Evolutionary conservation across 2,113 vertebrate species (phyloP).

Genomic region (Numenius arquata): DNA sequence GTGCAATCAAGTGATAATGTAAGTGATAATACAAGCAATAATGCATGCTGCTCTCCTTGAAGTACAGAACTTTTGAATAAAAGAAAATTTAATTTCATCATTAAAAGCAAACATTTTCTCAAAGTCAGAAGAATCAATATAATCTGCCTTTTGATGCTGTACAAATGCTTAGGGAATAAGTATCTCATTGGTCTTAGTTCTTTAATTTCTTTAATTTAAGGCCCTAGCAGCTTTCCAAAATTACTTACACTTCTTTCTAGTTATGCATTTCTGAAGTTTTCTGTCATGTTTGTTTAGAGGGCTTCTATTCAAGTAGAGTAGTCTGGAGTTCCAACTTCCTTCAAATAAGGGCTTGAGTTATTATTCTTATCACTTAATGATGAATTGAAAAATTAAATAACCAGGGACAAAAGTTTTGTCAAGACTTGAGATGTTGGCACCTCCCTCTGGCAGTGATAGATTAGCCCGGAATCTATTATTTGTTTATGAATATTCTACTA

Average conservation of each 20-base stretch:
- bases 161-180: background rate
- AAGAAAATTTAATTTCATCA: background rate
- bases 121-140: background rate
- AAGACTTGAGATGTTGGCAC: background rate
- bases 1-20: background rate
- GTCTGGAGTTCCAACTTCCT: background rate
- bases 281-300: background rate
- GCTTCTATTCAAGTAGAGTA: background rate
- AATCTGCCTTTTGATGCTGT: background rate
- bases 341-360: background rate
- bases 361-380: background rate
- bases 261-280: background rate
- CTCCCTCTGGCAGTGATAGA: background rate
- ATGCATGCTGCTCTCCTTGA: background rate
- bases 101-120: constrained; percentile 5
- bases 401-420: background rate
- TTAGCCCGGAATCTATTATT: background rate
- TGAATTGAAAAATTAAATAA: background rate
- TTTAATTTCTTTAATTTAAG: constrained; percentile 28
- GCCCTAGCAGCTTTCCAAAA: background rate
- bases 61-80: background rate
- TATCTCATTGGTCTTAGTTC: background rate
- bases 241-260: background rate
- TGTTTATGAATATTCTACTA: background rate
- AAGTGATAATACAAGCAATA: background rate